Evolutionary conservation across 2,888 invertebrate species (phyloP), one percentile per base, ranked within the genome.

Genomic region (Podotricha telesiphe): DNA sequence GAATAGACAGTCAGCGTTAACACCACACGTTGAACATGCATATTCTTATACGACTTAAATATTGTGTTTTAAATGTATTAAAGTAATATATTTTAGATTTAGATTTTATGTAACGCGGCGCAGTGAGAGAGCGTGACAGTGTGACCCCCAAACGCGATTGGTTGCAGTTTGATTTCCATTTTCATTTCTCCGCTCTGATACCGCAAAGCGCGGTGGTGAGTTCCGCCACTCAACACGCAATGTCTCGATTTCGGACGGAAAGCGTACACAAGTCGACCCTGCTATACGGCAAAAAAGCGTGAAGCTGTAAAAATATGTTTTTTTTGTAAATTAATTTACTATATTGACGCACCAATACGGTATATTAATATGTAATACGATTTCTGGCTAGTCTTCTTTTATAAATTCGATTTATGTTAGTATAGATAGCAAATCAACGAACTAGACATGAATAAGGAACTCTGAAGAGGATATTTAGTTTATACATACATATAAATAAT

Each of bases 401-500:
- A 37, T 51, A 51, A 0, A 0, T 20, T 15, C 2, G 17, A 37
- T 8, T 37, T 19, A 2, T 7, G 0, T 0, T 8, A 2, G 45
- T n/a, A 22, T 28, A 11, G 7, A 59, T 10, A 8, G 10, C 22
- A 59, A n/a, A 34, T 28, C 11, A 59, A 59, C 20, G 13, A 42
- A 20, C 15, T 42, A 45, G 0, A 58, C 6, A 65, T 67, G 58
- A 62, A 58, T 53, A 63, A 67, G 61, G 65, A 70, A 70, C 71
- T 81, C 79, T 83, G 81, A 82, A 81, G 82, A 82, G 58, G 42
- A 71, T 64, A 69, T 71, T 66, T 65, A 67, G 58, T 81, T 76
- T 48, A 75, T 75, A 45, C 34, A 42, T 42, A 42, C 13, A 13
- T 42, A 42, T 42, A 85, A 84, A 84, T 86, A 83, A 80, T 80